Evolutionary conservation across 2,113 vertebrate genomes (phyloP), one percentile per base, ranked within the genome.

Genomic region (Entelurus aequoreus): DNA sequence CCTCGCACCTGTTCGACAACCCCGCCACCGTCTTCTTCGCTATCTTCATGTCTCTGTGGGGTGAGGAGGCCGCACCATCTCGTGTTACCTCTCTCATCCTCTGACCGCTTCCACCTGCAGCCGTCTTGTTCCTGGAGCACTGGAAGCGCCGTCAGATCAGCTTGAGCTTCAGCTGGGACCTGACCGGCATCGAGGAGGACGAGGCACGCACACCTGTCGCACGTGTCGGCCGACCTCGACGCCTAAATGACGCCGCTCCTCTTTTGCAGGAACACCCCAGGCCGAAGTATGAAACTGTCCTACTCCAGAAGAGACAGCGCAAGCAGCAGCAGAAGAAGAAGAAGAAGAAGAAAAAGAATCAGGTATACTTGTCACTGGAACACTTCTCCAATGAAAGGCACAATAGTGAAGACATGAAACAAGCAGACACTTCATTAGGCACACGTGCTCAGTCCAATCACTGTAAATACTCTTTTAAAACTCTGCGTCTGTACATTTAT

Each of bases 31-130:
- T 99, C 74, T 93, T 99, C 87, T 99, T 98, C 61, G 93, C 95
- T 67, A 86, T 99, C 79, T 99, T 99, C 76, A 99, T 98, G 96
- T 97, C 95, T 71, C 88, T 99, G 51, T 99, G 97, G 96, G 97
- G 97, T 98, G 87, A 90, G 94, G 87, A 90, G 94, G 68, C 46
- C 36, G 40, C 56, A 14, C 36, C 28, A 28, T 28, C 4, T 4
- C 28, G 28, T 28, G 3, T 28, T 28, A 3, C 28, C 28, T 28
- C 28, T 28, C 28, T 28, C 51, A 53, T 8, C 2, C 10, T 11
- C 11, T 7, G 16, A 5, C 28, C 6, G 9, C 8, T 52, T 53
- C 28, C 19, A 5, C 16, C 28, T 35, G 54, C n/a, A 99, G 97
- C 93, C 4, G 94, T 95, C 59, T 91, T 94, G 87, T 99, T 99